Evolutionary conservation across 2,888 invertebrate species (phyloP), one percentile per base, ranked within the genome.

Genomic region (Strigamia crassipes): DNA sequence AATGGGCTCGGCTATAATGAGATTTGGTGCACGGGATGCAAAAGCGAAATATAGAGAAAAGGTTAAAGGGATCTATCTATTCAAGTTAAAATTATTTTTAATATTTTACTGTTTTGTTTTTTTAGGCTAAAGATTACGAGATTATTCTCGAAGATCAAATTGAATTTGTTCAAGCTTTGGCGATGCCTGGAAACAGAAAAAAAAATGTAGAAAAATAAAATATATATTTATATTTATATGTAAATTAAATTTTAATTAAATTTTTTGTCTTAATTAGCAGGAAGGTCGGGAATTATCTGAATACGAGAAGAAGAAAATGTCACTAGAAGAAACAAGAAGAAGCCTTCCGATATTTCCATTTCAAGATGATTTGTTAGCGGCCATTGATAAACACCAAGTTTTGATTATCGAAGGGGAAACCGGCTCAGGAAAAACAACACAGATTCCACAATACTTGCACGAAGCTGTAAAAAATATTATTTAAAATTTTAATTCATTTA

Each of bases 271-370:
- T 34, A 38, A 73, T n/a, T 21, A 82, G 81, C 61, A 81, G 9
- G 31, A 82, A 46, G 51, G 81, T 42, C 89, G 90, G 6, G 90
- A 92, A 86, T 87, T 93, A 82, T 91, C 92, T 21, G 94, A 92
- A 86, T 86, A 90, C 46, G 91, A 94, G 87, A 92, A 91, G 86
- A 92, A 93, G 87, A 92, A 93, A 85, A 89, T 94, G 90, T 92
- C 92, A 1, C 93, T 99, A 84, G 93, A 94, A 86, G 99, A 99
- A 89, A 96, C 96, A 0, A 94, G 96, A 86, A 92, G 91, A 86
- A 96, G 96, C 84, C 90, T 99, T 82, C 99, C 99, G 0, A 96
- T 99, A 81, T 99, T 91, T 89, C 95, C 96, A 0, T 99, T 97
- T 86, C 92, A 91, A 87, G 92, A 95, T 73, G 93, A 95, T 86